Conservation (phyloP, 2,888 invertebrate species). For the Agrochola litura region DNA sequence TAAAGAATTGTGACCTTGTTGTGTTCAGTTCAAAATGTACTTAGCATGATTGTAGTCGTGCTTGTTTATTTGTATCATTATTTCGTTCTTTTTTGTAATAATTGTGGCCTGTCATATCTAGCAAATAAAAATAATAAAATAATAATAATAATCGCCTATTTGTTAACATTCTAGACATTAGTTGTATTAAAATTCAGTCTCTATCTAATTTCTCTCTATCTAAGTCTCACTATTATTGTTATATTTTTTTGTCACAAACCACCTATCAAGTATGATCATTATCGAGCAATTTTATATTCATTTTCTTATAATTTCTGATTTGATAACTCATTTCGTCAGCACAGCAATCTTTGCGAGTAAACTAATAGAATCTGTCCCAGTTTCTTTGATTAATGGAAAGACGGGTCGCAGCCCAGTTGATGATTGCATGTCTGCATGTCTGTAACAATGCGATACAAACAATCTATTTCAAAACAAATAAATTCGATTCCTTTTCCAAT, state of each 20-base stretch:
- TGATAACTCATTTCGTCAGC: conserved; percentile 61
- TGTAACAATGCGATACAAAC: conserved; percentile 68
- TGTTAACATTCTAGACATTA: neutral
- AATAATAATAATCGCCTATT: too few relatives aligned
- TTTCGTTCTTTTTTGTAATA: neutral
- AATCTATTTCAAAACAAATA: conserved; percentile 67
- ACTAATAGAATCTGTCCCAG: conserved; percentile 73
- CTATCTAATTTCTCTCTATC: too few relatives aligned
- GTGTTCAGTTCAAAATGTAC: conserved; percentile 17
- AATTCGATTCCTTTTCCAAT: conserved; percentile 70
- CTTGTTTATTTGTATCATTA: conserved; percentile 3
- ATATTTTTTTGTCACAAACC: conserved; percentile 17
- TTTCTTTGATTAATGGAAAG: conserved; percentile 82
- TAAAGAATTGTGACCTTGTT: conserved; percentile 17
- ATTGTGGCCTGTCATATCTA: neutral
- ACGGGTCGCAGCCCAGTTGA: conserved; percentile 73
- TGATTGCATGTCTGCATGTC: conserved; percentile 69
- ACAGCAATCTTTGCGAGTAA: conserved; percentile 60
- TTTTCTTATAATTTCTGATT: conserved; percentile 58
- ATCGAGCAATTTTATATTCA: conserved; percentile 52
- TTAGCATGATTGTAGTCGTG: neutral
- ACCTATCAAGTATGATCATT: conserved; percentile 36
- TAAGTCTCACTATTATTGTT: neutral
- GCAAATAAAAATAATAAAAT: too few relatives aligned
- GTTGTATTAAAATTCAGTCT: neutral